Evolutionary conservation across 2,113 vertebrate species (phyloP), one percentile per base, ranked within the genome.

Genomic region (Macroglossus sobrinus): DNA sequence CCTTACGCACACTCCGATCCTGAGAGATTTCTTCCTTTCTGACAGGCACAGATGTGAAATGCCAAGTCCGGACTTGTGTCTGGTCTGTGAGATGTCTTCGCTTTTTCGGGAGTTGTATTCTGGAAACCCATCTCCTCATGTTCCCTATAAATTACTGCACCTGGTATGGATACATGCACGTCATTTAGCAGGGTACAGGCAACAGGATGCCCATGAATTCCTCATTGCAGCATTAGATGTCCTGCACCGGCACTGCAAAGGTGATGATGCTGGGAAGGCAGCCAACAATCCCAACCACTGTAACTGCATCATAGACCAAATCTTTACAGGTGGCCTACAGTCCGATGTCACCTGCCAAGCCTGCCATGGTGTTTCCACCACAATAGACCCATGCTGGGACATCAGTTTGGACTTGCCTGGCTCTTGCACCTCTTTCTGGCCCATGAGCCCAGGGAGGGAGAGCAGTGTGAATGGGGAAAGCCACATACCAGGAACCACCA

Each of bases 381-480:
- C 99, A 22, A 99, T 99, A 99, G 99, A 99, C 98, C 99, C 99
- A 0, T 99, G 99, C 97, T 99, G 99, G 99, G 99, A 99, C 99
- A 99, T 99, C 98, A 99, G 99, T 97, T 98, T 99, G 99, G 99
- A 99, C 98, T 98, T 99, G 97, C 99, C 99, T 43, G 99, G 99
- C 95, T 99, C 99, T 19, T 99, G 99, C 64, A 99, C 99, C 61
- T 99, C 99, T 28, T 99, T 99, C 98, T 99, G 99, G 99, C 99
- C 99, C 0, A 99, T 99, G 97, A 99, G 99, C 82, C 99, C 99
- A 0, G 99, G 99, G 95, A 99, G 99, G 81, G 99, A 99, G 61
- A 99, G 99, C 97, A 99, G 98, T n/a, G 98, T 99, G 24, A 99
- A 99, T 5, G 99, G 99, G 94, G 99, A 99, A 97, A 99, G 99